phyloP scores from a whole-genome alignment of 2,113 vertebrate species.

The Dryoscopus gambensis region DNA sequence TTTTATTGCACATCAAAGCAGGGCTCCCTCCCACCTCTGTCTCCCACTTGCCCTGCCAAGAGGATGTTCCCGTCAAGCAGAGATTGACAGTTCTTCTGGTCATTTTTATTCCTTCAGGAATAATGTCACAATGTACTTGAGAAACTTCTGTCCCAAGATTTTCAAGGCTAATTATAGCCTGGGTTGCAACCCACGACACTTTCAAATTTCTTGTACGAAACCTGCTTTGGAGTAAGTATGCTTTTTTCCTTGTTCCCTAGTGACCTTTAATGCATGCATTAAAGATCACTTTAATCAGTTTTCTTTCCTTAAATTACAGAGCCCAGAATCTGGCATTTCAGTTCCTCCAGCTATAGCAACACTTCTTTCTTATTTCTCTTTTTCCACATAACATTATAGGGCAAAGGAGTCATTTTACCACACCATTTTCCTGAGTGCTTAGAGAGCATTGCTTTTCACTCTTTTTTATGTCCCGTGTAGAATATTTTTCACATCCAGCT shows the following conservation, averaged over 20 bases:
- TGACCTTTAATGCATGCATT: neutral
- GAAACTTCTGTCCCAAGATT: conserved; percentile 1
- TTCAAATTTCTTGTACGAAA: neutral
- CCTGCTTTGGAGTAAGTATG: neutral
- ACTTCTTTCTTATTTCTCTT: neutral
- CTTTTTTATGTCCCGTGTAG: neutral
- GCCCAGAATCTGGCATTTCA: neutral
- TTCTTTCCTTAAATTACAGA: neutral
- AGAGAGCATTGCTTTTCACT: neutral
- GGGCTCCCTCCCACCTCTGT: neutral
- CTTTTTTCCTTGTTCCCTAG: neutral
- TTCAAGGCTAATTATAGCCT: neutral
- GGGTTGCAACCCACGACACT: neutral
- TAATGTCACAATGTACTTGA: neutral
- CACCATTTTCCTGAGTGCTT: neutral
- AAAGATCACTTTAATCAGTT: neutral
- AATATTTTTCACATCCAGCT: neutral
- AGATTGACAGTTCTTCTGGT: neutral
- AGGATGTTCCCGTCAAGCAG: neutral
- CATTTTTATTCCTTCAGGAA: neutral
- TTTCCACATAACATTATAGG: neutral
- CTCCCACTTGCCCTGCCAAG: neutral
- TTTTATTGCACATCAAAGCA: neutral
- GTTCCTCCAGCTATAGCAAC: neutral
- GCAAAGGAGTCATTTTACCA: neutral